These are phyloP conservation scores for Actenoides hombroni DNA, from an alignment of 2,113 vertebrate genomes.

Conservation along the genomic window DNA sequence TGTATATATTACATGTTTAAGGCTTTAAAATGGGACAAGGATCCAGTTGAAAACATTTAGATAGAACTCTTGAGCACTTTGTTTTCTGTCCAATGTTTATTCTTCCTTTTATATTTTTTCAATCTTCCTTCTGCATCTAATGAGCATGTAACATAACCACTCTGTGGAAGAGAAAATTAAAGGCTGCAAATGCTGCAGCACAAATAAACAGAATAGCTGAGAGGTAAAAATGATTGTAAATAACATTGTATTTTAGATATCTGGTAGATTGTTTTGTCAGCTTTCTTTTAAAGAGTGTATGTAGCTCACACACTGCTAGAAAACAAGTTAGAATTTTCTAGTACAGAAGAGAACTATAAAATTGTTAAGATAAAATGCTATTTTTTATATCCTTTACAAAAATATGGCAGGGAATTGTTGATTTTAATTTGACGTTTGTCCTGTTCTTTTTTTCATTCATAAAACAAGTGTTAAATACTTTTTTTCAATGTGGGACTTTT, in stretches of 20 bases:
- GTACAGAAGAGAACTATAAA: neutral
- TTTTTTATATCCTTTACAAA: neutral
- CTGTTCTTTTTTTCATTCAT: neutral
- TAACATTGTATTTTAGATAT: slow-evolving; percentile 30
- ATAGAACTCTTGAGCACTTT: slow-evolving; percentile 13
- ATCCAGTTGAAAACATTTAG: neutral
- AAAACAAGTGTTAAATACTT: neutral
- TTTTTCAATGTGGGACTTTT: neutral
- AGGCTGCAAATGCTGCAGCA: neutral
- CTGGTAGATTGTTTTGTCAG: neutral
- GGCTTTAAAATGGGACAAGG: neutral
- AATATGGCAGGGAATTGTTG: neutral
- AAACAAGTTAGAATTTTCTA: neutral
- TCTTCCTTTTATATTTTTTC: slow-evolving; percentile 11
- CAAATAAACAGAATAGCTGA: slow-evolving; percentile 23
- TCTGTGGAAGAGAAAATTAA: slow-evolving; percentile 49
- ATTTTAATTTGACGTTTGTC: neutral
- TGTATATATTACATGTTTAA: neutral
- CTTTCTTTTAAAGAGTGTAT: neutral
- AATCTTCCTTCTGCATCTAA: slow-evolving; percentile 15
- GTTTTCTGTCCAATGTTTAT: slow-evolving; percentile 43
- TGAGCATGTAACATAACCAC: neutral
- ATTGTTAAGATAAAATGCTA: neutral
- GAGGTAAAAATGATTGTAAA: slow-evolving; percentile 45
- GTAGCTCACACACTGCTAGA: neutral